Evolutionary conservation across 2,888 invertebrate genomes (phyloP).

Genomic region (Drosophila cognata): DNA sequence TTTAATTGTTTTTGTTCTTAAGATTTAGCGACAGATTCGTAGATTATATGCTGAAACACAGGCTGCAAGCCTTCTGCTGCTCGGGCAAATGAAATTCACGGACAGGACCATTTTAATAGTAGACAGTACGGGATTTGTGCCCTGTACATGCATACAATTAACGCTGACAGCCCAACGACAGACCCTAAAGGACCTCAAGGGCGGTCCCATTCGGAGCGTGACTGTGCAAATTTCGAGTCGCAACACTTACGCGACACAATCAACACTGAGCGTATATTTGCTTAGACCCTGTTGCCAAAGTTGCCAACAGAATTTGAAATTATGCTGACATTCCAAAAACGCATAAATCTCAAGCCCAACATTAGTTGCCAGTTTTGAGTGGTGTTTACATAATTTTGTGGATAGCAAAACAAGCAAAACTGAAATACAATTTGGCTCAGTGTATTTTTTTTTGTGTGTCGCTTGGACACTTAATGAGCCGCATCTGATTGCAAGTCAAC

Average conservation of each 20-base stretch:
- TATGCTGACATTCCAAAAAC: not conserved
- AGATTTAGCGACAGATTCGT: not conserved
- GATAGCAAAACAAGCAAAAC: not conserved
- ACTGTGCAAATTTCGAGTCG: not conserved
- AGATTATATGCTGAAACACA: not conserved
- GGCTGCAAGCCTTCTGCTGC: not conserved
- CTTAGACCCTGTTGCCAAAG: not conserved
- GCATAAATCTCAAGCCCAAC: not conserved
- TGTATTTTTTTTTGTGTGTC: constrained; percentile 19
- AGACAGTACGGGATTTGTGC: not conserved
- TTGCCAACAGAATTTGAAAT: not conserved
- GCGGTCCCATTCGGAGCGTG: not conserved
- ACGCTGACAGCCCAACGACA: constrained; percentile 1
- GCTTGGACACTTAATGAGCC: constrained; percentile 35
- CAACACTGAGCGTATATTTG: not conserved
- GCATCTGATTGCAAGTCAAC: constrained; percentile 40
- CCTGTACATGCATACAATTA: constrained; percentile 10
- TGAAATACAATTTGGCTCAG: constrained; percentile 2
- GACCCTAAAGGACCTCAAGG: not conserved
- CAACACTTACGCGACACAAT: not conserved
- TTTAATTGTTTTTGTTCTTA: not conserved
- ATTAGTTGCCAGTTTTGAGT: not conserved
- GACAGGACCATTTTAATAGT: constrained; percentile 10
- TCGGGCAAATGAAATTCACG: constrained; percentile 5
- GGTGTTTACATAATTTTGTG: not conserved